Base-by-base conservation (phyloP, 2,888 invertebrate species). In the Mesorhabditis sp. region DNA sequence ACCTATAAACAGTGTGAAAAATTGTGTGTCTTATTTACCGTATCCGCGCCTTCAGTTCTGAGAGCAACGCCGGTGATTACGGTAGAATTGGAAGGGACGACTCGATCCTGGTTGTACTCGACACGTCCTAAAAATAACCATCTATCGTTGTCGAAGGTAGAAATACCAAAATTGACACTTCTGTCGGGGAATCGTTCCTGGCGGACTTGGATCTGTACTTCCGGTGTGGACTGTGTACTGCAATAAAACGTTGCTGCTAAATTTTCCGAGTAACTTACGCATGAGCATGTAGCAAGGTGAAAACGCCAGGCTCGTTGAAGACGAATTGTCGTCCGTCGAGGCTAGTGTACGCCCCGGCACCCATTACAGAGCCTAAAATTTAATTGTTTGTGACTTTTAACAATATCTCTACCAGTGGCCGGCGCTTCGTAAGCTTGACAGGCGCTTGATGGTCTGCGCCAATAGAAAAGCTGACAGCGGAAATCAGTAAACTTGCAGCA, bases 401-500 rank as follows among this genome's bases (percentile, higher is more conserved):
- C 6, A 43, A 62, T 13, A 1, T 13, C 10, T 5, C 61, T 43
- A 74, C 80, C 81, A 45, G 78, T 78, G 13, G 75, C 79, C 6
- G 82, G 76, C 7, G 82, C 77, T 62, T 79, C 76, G 45, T 82
- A 82, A 6, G 93, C 93, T 0, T 94, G 92, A 85, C 97, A 97
- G 87, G 95, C 95, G 87, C 93, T 93, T 0, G 94, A 92, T 0
- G 94, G 93, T 73, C 97, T 90, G 5, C 81, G 80, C 88, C 94
- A 94, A 83, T 95, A 95, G 82, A 96, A 90, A 86, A 92, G 92
- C 0, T 93, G 93, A 88, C 95, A 94, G 85, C 95, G 96, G 64
- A 94, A 93, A 41, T 95, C 92, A 0, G 93, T 90, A 94, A 95
- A 96, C 84, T 91, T 88, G 85, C 97, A 97, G 86, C 97, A 97